Conservation (phyloP, 2,797 vertebrate species). For the Falco columbarius region DNA sequence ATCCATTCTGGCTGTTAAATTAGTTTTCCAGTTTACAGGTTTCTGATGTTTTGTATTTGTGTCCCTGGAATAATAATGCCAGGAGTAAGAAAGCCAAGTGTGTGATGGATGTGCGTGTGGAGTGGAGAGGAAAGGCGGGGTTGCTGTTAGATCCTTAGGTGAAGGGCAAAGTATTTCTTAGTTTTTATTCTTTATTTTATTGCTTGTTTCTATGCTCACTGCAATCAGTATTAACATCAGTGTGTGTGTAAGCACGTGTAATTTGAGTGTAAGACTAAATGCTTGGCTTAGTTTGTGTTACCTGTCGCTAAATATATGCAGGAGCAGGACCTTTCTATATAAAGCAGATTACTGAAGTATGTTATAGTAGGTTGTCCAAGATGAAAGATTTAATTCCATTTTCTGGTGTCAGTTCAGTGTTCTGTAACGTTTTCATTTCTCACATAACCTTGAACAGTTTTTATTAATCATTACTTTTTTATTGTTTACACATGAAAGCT, state of each 20-base stretch:
- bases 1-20: not conserved
- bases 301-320: not conserved
- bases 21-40: not conserved
- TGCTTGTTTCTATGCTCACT: not conserved
- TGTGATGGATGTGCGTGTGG: not conserved
- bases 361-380: not conserved
- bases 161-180: not conserved
- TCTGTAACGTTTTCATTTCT: constrained; percentile 23
- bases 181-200: not conserved
- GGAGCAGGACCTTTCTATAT: not conserved
- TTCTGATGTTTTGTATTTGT: not conserved
- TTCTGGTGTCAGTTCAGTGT: constrained; percentile 33
- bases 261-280: not conserved
- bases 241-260: not conserved
- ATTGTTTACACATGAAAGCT: constrained; percentile 9
- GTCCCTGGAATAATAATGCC: not conserved
- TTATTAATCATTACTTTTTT: constrained; percentile 48
- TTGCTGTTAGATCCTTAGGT: not conserved
- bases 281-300: not conserved
- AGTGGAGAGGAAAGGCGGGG: not conserved
- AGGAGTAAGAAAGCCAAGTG: not conserved
- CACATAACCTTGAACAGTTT: not conserved
- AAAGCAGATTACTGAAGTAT: not conserved
- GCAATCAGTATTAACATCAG: no score
- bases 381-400: constrained; percentile 14